Evolutionary conservation across 2,888 invertebrate species (phyloP).

Genomic region (Oxystoma pomonae): DNA sequence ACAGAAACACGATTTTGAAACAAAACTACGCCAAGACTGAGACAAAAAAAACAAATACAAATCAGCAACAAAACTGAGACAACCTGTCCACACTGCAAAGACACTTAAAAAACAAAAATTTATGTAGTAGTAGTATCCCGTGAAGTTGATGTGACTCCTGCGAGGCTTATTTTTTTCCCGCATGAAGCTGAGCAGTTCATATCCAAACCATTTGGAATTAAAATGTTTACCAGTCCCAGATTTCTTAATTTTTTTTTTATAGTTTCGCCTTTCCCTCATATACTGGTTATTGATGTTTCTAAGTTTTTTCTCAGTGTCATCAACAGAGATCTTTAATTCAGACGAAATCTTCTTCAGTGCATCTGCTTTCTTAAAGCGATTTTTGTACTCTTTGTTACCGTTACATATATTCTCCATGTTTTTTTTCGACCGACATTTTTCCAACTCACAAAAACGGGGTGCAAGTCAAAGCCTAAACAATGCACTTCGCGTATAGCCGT

Average conservation of each 20-base stretch:
- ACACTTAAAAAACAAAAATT: neutral
- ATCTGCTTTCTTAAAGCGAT: constrained; percentile 2
- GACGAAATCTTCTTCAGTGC: constrained; percentile 10
- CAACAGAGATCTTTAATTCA: constrained; percentile 10
- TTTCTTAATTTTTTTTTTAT: constrained; percentile 15
- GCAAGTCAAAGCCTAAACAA: neutral
- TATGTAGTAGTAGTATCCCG: no score
- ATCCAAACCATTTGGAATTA: constrained; percentile 12
- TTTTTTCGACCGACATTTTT: neutral
- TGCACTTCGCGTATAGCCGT: neutral
- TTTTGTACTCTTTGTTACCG: neutral
- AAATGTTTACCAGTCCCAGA: constrained; percentile 12
- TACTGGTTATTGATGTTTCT: constrained; percentile 19
- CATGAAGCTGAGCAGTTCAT: constrained; percentile 9
- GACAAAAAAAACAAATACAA: neutral
- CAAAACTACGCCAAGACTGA: neutral
- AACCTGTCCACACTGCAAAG: neutral
- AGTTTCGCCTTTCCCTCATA: constrained; percentile 16
- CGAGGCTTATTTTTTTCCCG: no score
- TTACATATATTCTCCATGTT: neutral
- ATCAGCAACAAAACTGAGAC: neutral
- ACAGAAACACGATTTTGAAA: neutral
- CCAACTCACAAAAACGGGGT: neutral
- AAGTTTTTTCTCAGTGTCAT: constrained; percentile 16
- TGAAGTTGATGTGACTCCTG: no score